phyloP scores from a whole-genome alignment of 2,797 vertebrate genomes.

The Spinibarbus caldwelli region DNA sequence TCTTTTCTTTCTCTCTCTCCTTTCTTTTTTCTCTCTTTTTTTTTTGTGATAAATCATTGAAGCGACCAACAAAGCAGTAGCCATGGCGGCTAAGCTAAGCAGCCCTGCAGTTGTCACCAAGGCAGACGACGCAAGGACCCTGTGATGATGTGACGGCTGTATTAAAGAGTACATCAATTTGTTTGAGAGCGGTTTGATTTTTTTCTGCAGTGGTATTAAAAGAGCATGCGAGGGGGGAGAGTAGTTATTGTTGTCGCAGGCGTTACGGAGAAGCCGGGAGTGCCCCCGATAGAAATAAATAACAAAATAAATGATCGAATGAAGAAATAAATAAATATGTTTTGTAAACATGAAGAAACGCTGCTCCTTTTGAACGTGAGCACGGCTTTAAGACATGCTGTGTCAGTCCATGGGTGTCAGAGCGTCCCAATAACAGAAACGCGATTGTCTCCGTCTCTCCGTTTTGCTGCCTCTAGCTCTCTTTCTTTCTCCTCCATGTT shows the following conservation, averaged over 20 bases:
- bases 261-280: constrained; percentile 53
- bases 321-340: constrained; percentile 78
- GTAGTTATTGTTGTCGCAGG: constrained; percentile 58
- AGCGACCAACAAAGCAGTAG: constrained; percentile 88
- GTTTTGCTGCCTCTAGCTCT: constrained; percentile 67
- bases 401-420: constrained; percentile 92
- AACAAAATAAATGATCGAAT: constrained; percentile 77
- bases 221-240: constrained; percentile 74
- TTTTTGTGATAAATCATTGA: constrained; percentile 86
- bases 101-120: constrained; percentile 92
- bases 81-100: constrained; percentile 84
- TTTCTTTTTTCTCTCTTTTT: constrained; percentile 56
- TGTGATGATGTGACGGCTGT: constrained; percentile 97
- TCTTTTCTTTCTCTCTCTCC: constrained; percentile 75
- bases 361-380: constrained; percentile 89
- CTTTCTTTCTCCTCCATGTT: constrained; percentile 53
- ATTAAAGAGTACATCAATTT: constrained; percentile 99
- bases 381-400: constrained; percentile 97
- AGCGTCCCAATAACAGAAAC: constrained; percentile 89
- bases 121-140: constrained; percentile 86
- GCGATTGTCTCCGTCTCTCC: constrained; percentile 70
- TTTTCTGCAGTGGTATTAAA: constrained; percentile 90
- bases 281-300: constrained; percentile 68
- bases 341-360: constrained; percentile 78
- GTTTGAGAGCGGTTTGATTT: constrained; percentile 99